These are phyloP conservation scores for Asbolus verrucosus DNA, from an alignment of 1,140 invertebrate genomes.

Conservation along the genomic window DNA sequence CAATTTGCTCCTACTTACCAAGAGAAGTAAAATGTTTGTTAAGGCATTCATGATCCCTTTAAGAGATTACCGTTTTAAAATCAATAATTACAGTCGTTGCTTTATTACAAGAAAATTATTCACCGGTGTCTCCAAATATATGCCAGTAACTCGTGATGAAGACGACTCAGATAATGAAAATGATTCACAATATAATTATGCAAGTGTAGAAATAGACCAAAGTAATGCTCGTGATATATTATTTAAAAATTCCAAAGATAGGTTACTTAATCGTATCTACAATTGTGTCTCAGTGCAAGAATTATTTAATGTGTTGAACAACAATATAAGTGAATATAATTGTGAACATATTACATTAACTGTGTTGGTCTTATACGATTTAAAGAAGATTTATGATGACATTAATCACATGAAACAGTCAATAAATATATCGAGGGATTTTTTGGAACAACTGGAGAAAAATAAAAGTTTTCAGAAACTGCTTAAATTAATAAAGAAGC, in stretches of 20 bases:
- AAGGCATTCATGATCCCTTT: background rate
- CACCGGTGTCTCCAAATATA: too few relatives aligned
- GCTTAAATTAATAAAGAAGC: slow-evolving; percentile 46
- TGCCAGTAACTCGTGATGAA: background rate
- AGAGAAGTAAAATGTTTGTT: background rate
- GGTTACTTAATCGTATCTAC: slow-evolving; percentile 50
- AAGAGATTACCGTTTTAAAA: background rate
- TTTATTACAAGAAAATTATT: too few relatives aligned
- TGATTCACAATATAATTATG: background rate
- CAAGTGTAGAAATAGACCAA: background rate
- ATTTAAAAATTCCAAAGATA: slow-evolving; percentile 54
- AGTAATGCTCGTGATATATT: slow-evolving; percentile 48
- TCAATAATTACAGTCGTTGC: too few relatives aligned
- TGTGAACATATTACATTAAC: slow-evolving; percentile 55
- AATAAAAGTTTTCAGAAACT: slow-evolving; percentile 53
- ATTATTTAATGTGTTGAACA: slow-evolving; percentile 54
- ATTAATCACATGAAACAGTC: slow-evolving; percentile 48
- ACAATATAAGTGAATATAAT: slow-evolving; percentile 48
- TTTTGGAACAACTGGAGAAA: slow-evolving; percentile 50
- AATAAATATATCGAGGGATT: slow-evolving; percentile 33
- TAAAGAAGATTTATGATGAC: slow-evolving; percentile 56
- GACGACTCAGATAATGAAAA: background rate
- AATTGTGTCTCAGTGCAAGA: slow-evolving; percentile 57
- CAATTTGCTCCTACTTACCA: background rate
- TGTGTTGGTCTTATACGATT: slow-evolving; percentile 58